Percentiles rank a stretch among this genome's conserved stretches.
Evolutionary conservation across 1,140 invertebrate genomes (phyloP).

Genomic region (Psilanteris sp.): DNA sequence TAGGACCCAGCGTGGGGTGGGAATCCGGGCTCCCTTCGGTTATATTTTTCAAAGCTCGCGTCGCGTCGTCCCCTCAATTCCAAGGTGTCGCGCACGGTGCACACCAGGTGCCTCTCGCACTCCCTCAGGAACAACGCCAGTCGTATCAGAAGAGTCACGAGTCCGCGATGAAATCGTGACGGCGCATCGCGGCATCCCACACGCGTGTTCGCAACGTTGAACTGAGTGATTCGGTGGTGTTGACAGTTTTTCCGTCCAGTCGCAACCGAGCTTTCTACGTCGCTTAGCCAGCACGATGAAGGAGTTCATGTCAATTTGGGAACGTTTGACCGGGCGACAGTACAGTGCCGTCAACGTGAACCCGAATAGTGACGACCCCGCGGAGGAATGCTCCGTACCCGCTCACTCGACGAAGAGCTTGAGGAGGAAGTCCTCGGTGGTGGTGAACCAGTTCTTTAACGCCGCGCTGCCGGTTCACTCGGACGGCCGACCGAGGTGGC

Average conservation of each 20-base stretch:
- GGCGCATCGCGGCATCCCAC: neutral
- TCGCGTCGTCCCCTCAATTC: constrained; percentile 67
- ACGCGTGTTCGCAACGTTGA: neutral
- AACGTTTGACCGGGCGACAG: constrained; percentile 75
- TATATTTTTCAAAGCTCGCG: constrained; percentile 73
- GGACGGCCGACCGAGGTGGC: constrained; percentile 70
- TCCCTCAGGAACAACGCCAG: neutral
- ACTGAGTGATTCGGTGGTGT: neutral
- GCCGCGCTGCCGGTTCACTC: constrained; percentile 76
- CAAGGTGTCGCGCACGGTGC: constrained; percentile 69
- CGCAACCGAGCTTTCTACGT: too few relatives aligned
- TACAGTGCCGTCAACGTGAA: constrained; percentile 78
- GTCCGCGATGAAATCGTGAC: constrained; percentile 60
- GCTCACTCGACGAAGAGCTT: constrained; percentile 68
- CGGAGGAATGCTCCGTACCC: constrained; percentile 69
- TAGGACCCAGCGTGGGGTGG: constrained; percentile 52
- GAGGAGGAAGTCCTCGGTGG: constrained; percentile 73
- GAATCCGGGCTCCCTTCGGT: constrained; percentile 38
- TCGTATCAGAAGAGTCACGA: constrained; percentile 23
- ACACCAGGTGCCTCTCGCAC: constrained; percentile 48
- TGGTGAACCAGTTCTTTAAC: constrained; percentile 81
- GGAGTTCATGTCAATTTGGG: constrained; percentile 81
- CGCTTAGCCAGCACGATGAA: constrained; percentile 82
- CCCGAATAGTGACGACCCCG: constrained; percentile 70
- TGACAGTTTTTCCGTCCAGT: neutral